Base-by-base conservation (phyloP, 2,797 vertebrate species). In the Falco columbarius region DNA sequence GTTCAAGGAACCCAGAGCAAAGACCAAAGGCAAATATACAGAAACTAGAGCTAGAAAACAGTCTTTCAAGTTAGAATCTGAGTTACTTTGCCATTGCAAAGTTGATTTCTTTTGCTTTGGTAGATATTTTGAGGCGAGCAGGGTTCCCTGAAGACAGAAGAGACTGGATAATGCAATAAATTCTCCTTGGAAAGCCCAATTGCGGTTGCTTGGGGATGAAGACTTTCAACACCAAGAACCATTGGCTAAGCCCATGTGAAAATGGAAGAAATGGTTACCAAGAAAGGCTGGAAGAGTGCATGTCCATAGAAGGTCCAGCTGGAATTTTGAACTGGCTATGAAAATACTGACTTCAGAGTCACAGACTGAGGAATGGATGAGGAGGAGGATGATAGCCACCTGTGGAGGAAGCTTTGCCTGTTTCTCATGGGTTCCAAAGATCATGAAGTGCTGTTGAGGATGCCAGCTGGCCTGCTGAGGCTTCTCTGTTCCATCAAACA, bases 321-420 rank as follows among this genome's bases (percentile, higher is more conserved):
- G 93, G 67, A 82, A 87, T 94, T 94, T 54, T 70, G 71, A 58
- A 42, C 47, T 61, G 52, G 68, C 54, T 27, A 27, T 81, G 76
- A 72, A 93, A 94, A 94, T 95, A 96, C 66, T 91, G 88, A 97
- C 88, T 79, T 83, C 42, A 42, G 87, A 93, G 82, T 49, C 30
- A 29, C 65, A 93, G 92, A 42, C 61, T 75, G 56, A 54, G 82
- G 65, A 83, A 65, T 10, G 13, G 90, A 95, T 90, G 85, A 96
- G 86, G 80, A 95, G 91, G 91, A 93, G 82, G 95, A 54, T 83
- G 93, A 44, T 9, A 91, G 75, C 92, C 95, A 96, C 95, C 93
- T 96, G 96, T 88, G 90, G 88, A 95, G 93, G 96, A 97, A 95
- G 92, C 88, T 75, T 62, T 94, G 80, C 94, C 72, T 94, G 72